Evolutionary conservation across 2,113 vertebrate genomes (phyloP), one percentile per base, ranked within the genome.

Genomic region (Polypterus bichir): DNA sequence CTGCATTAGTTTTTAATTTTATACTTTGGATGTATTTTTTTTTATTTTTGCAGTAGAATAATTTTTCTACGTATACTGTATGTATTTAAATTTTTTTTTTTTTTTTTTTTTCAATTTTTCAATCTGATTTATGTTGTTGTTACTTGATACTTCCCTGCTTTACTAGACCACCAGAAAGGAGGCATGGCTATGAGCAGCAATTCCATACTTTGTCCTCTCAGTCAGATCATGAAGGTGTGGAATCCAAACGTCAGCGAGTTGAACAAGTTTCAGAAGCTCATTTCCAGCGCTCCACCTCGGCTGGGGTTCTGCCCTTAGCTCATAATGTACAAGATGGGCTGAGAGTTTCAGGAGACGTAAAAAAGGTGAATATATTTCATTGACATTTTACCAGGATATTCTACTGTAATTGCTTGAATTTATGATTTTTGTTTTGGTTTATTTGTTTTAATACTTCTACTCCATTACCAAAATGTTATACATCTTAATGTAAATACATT

Each of bases 151-250:
- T 27, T 27, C 27, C 27, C 27, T 27, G 27, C 27, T 27, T 27
- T 27, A 27, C 46, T 70, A 98, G 96, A 84, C 94, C 96, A 74
- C 92, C 94, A 60, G 96, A 98, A 79, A 89, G 93, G 74, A 88
- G 93, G 68, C 88, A 91, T 77, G 92, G 86, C 66, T 98, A 97
- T 70, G 96, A 97, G 46, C 90, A 91, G 66, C 88, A 89, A 71
- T 97, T 91, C 71, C 90, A 92, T 73, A 78, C 86, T 47, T 69
- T 89, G 62, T 73, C 86, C 9, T 72, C 86, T 56, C 89, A 91
- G 61, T 60, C 78, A 27, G 96, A 97, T 53, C 91, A 94, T 64
- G 96, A 97, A 61, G 77, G 80, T 45, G 64, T 93, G 82, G 96
- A 98, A 47, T 72, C 87, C 4, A 98, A 98, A 74, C 84, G 96